Percentiles rank a stretch among this genome's conserved stretches.
Evolutionary conservation across 2,113 vertebrate species (phyloP).

Genomic region (Scophthalmus maximus): DNA sequence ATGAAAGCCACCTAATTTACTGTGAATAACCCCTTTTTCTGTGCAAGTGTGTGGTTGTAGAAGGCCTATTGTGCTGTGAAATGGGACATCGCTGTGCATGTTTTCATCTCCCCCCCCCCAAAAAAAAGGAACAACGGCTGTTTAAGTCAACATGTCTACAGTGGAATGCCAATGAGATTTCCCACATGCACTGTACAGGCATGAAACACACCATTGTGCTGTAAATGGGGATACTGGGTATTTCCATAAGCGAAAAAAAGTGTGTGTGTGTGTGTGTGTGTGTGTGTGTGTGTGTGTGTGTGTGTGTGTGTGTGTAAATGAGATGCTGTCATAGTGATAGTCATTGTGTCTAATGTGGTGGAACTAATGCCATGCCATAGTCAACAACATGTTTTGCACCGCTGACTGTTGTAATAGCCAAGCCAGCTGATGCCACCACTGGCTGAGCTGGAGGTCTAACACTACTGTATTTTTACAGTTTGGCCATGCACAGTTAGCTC

Average conservation of each 20-base stretch:
- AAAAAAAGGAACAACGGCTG: conserved; percentile 18
- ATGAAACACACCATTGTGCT: conserved; percentile 51
- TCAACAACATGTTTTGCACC: conserved; percentile 78
- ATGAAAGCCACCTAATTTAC: conserved; percentile 34
- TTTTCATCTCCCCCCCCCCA: too few species aligned
- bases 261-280: conserved; percentile 23
- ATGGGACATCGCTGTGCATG: neutral
- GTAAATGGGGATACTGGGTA: conserved; percentile 53
- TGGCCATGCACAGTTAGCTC: conserved; percentile 50
- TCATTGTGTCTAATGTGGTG: conserved; percentile 77
- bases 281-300: conserved; percentile 27
- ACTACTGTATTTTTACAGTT: conserved; percentile 41
- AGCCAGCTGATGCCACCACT: conserved; percentile 60
- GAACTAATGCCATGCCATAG: conserved; percentile 76
- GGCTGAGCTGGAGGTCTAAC: conserved; percentile 57
- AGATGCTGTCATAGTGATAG: conserved; percentile 76
- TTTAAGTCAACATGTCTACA: conserved; percentile 19
- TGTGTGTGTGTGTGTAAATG: conserved; percentile 43
- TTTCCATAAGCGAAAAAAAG: conserved; percentile 33
- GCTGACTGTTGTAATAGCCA: conserved; percentile 73
- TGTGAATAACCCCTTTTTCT: conserved; percentile 23
- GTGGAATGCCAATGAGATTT: conserved; percentile 27
- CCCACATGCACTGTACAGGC: conserved; percentile 32
- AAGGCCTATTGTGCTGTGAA: conserved; percentile 37
- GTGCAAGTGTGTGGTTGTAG: conserved; percentile 4